These are phyloP conservation scores for Nothocercus nigrocapillus DNA, from an alignment of 2,113 vertebrate genomes.

Conservation along the genomic window DNA sequence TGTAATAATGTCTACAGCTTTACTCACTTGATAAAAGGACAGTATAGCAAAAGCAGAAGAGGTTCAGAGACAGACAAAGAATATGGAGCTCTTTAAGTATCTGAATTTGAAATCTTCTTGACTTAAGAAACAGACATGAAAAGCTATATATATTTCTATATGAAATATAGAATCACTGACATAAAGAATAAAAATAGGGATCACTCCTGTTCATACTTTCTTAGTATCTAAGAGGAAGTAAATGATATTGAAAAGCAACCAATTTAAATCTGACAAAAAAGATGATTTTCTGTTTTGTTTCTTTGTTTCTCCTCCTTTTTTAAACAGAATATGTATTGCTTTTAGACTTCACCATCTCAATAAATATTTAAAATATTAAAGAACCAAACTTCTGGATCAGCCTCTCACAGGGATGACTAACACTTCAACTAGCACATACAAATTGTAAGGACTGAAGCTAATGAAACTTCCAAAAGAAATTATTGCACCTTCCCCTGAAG, in stretches of 20 bases:
- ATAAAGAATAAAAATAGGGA: background rate
- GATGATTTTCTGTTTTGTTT: background rate
- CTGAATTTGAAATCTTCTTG: background rate
- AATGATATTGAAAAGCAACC: background rate
- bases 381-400: background rate
- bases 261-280: background rate
- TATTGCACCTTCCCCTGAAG: constrained; percentile 58
- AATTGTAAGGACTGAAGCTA: background rate
- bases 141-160: background rate
- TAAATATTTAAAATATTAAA: background rate
- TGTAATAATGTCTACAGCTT: background rate
- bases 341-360: background rate
- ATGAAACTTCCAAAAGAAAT: background rate
- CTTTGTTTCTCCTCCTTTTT: background rate
- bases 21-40: background rate
- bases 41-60: background rate
- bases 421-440: background rate
- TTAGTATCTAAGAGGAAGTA: background rate
- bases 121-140: background rate
- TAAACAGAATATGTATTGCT: background rate
- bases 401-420: background rate
- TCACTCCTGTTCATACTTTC: background rate
- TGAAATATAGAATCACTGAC: background rate
- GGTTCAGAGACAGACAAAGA: background rate
- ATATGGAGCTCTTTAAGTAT: background rate